Evolutionary conservation across 2,113 vertebrate species (phyloP).

Genomic region (Cynopterus brachyotis): DNA sequence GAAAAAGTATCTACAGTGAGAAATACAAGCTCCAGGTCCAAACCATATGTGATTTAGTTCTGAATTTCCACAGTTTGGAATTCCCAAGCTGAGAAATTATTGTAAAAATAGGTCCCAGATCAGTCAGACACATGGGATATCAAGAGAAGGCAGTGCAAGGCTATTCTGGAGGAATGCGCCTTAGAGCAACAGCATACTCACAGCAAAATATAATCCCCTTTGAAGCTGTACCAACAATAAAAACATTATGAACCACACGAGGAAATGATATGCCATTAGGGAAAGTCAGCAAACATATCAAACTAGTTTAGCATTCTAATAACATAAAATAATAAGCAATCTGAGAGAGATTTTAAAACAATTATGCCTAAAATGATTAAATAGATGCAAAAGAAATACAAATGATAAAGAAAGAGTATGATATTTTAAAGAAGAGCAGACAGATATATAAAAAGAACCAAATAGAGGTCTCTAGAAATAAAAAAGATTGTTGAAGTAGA

Average conservation of each 20-base stretch:
- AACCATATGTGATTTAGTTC: neutral
- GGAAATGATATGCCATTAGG: neutral
- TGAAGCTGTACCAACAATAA: slow-evolving; percentile 36
- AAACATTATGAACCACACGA: slow-evolving; percentile 27
- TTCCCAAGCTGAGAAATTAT: slow-evolving; percentile 41
- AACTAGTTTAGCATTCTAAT: slow-evolving; percentile 7
- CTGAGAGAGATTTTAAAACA: neutral
- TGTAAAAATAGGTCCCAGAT: slow-evolving; percentile 55
- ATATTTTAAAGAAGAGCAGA: slow-evolving; percentile 30
- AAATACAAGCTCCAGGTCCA: neutral
- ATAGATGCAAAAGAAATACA: slow-evolving; percentile 19
- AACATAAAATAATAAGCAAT: neutral
- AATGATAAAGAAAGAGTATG: neutral
- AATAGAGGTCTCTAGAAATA: slow-evolving; percentile 10
- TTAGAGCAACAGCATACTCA: slow-evolving; percentile 33
- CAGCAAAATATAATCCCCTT: slow-evolving; percentile 36
- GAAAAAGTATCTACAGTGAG: neutral
- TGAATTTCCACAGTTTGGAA: slow-evolving; percentile 18
- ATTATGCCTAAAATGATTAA: neutral
- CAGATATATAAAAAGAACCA: neutral
- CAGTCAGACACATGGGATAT: slow-evolving; percentile 21
- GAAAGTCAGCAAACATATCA: slow-evolving; percentile 38
- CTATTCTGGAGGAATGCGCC: neutral
- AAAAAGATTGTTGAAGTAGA: neutral
- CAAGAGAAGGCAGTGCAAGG: slow-evolving; percentile 13